These are phyloP conservation scores for Bothrops jararaca DNA, from an alignment of 2,113 vertebrate genomes.

Conservation along the genomic window DNA sequence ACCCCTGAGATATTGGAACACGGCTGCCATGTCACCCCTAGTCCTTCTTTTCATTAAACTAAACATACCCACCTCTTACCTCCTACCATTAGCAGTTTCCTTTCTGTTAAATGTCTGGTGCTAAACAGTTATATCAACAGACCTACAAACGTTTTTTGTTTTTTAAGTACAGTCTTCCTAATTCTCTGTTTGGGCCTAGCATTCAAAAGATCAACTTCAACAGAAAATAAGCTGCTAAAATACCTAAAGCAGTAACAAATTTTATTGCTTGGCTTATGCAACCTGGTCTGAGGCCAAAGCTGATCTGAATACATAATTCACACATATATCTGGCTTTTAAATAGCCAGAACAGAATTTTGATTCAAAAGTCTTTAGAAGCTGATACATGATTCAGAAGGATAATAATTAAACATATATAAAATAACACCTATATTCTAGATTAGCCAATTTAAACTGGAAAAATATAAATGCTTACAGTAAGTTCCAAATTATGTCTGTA, in stretches of 20 bases:
- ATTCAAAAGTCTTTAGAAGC: neutral
- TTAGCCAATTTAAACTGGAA: neutral
- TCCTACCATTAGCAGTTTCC: neutral
- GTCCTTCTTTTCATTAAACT: no score
- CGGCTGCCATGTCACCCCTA: no score
- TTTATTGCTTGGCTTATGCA: constrained; percentile 23
- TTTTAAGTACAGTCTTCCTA: no score
- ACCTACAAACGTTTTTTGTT: neutral
- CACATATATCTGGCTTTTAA: neutral
- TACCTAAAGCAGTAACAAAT: neutral
- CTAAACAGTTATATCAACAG: neutral
- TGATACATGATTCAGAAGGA: neutral
- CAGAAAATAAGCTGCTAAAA: neutral
- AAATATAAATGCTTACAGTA: neutral
- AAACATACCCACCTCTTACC: neutral
- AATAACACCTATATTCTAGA: neutral
- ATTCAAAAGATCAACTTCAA: neutral
- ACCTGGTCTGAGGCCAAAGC: constrained; percentile 26
- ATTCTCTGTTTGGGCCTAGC: neutral
- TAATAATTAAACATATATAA: neutral
- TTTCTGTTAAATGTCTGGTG: neutral
- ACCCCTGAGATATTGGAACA: no score
- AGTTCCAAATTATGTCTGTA: neutral
- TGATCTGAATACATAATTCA: constrained; percentile 39
- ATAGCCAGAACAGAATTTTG: neutral